Conservation (phyloP, 1,140 invertebrate genomes). For the Megalopta genalis region DNA sequence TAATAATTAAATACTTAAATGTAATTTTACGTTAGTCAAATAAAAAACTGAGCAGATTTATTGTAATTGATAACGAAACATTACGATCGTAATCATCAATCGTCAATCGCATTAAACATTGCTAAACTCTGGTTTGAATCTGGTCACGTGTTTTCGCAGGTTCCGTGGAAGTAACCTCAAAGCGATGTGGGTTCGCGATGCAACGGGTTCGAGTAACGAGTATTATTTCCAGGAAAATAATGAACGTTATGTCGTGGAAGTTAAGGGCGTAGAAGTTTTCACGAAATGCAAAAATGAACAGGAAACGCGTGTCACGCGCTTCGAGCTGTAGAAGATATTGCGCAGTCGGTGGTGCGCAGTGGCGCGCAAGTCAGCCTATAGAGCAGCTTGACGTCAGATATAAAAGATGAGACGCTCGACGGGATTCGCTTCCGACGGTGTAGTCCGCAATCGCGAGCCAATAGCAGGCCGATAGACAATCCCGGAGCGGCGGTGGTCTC, state of each 20-base stretch:
- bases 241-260: not conserved
- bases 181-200: not conserved
- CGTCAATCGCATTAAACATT: not conserved
- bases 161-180: conserved; percentile 16
- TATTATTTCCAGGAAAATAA: not conserved
- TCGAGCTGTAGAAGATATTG: not conserved
- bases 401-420: conserved; percentile 55
- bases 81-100: too few species aligned
- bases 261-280: not conserved
- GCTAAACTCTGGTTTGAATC: not conserved
- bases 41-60: too few species aligned
- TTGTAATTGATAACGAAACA: too few species aligned
- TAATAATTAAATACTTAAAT: too few species aligned
- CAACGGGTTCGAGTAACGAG: not conserved
- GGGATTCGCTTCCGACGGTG: conserved; percentile 60
- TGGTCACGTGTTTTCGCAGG: conserved; percentile 16
- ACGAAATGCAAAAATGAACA: conserved; percentile 2
- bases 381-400: conserved; percentile 58
- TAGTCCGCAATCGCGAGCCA: conserved; percentile 49
- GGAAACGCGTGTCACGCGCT: conserved; percentile 58
- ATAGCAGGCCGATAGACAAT: conserved; percentile 59
- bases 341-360: conserved; percentile 19
- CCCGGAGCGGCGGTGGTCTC: conserved; percentile 25
- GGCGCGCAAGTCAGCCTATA: conserved; percentile 18
- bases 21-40: too few species aligned